Base-by-base conservation (phyloP, 2,888 invertebrate genomes). In the Oithona nana region DNA sequence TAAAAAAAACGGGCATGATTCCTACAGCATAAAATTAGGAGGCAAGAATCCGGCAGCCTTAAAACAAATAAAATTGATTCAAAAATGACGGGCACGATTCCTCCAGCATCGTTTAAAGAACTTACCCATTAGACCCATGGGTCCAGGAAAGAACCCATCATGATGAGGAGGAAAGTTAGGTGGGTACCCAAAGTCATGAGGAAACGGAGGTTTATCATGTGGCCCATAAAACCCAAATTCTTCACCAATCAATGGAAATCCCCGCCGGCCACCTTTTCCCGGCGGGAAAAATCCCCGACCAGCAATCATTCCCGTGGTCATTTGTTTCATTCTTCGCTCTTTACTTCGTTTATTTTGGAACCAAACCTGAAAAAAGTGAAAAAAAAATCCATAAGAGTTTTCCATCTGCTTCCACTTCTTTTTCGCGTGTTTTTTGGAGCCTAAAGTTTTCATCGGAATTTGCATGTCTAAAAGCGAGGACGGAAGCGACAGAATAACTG, bases 311-410 rank as follows among this genome's bases (percentile, higher is more conserved):
- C 62, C 56, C 16, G 16, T 56, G 11, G 62, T 56, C 56, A 98
- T 80, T 75, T 98, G 98, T 74, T 98, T 98, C 75, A 98, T 82
- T 68, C 98, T 84, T 62, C 98, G 81, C 76, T 98, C 98, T 79
- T 98, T 98, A 71, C 94, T 94, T 65, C 98, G 80, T 74, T 97
- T 89, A 78, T 98, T 98, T 78, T 98, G 98, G 78, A 98, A 98
- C 98, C 98, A 98, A 64, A 98, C 97, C 62, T 62, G 56, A 26
- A 54, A n/a, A n/a, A n/a, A n/a, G n/a, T n/a, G n/a, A n/a, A n/a
- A n/a, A n/a, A n/a, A n/a, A n/a, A n/a, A n/a, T n/a, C n/a, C n/a
- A n/a, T n/a, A n/a, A n/a, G n/a, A n/a, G n/a, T n/a, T n/a, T n/a
- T n/a, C n/a, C n/a, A n/a, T n/a, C n/a, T n/a, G n/a, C n/a, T n/a